Evolutionary conservation across 2,888 invertebrate species (phyloP).

Genomic region (Hemistola chrysoprasaria): DNA sequence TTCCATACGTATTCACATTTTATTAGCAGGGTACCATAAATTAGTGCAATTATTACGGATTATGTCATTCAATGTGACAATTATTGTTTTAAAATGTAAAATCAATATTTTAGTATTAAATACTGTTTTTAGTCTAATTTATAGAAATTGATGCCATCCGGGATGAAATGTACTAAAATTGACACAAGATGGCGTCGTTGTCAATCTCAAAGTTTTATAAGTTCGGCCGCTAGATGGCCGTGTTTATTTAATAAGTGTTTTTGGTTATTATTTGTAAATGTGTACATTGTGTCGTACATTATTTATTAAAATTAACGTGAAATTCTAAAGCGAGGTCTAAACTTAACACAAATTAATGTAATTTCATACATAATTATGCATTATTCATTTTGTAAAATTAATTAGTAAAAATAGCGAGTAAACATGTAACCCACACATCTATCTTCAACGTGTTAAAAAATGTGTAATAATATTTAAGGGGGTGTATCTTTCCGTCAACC

Average conservation of each 20-base stretch:
- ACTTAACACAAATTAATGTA: conserved; percentile 2
- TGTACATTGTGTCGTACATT: too few relatives aligned
- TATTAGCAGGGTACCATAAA: conserved; percentile 14
- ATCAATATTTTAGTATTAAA: conserved; percentile 6
- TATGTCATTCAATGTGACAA: conserved; percentile 23
- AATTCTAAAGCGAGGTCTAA: conserved; percentile 3
- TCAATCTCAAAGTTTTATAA: background rate
- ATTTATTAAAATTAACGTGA: background rate
- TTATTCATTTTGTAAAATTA: too few relatives aligned
- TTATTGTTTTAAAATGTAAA: conserved; percentile 9
- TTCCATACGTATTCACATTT: conserved; percentile 6
- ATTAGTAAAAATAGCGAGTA: too few relatives aligned
- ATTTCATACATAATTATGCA: too few relatives aligned
- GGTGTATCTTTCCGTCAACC: too few relatives aligned
- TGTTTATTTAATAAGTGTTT: background rate
- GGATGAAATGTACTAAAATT: background rate
- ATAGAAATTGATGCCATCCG: conserved; percentile 17
- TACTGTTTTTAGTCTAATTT: background rate
- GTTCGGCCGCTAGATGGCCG: conserved; percentile 4
- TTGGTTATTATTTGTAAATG: conserved; percentile 1
- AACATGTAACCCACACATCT: too few relatives aligned
- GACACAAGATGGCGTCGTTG: background rate
- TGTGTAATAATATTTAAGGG: too few relatives aligned
- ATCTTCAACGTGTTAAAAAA: too few relatives aligned
- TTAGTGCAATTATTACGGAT: conserved; percentile 29